These are phyloP conservation scores for Priocnemis perturbator DNA, from an alignment of 2,888 invertebrate genomes.

Conservation along the genomic window DNA sequence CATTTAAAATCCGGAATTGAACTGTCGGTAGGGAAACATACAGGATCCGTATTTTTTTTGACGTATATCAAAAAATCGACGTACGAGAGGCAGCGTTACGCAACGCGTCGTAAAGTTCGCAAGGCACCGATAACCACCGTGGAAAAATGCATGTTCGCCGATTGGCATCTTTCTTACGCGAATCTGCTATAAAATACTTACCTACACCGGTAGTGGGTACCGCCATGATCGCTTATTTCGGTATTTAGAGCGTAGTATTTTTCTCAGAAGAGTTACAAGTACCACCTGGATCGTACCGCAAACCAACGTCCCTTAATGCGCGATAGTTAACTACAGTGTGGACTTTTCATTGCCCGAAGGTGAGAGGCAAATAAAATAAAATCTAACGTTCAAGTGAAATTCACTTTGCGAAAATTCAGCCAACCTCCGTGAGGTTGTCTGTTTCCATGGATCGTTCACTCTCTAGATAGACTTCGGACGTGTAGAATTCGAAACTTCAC, in stretches of 20 bases:
- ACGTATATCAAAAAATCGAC: no score
- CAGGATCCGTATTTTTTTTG: no score
- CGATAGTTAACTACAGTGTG: constrained; percentile 39
- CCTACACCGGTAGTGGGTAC: constrained; percentile 94
- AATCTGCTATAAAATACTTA: constrained; percentile 77
- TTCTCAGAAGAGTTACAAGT: constrained; percentile 43
- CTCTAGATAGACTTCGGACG: constrained; percentile 42
- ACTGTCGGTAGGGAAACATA: no score
- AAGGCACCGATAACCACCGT: no score
- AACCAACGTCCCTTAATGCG: constrained; percentile 23
- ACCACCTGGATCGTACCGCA: constrained; percentile 36
- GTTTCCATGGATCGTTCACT: constrained; percentile 51
- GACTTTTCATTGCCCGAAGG: constrained; percentile 50
- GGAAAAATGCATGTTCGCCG: no score
- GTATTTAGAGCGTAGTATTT: constrained; percentile 61
- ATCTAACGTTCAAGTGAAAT: constrained; percentile 58
- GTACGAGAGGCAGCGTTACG: no score
- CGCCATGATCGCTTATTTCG: constrained; percentile 82
- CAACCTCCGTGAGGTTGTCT: constrained; percentile 68
- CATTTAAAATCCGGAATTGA: no score
- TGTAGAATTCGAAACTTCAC: neutral
- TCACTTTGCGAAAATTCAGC: constrained; percentile 61
- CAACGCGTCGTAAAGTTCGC: no score
- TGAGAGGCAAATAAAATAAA: constrained; percentile 44
- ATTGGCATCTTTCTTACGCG: constrained; percentile 23